phyloP scores from a whole-genome alignment of 2,888 invertebrate genomes.

The Amblyjoppa fuscipennis region DNA sequence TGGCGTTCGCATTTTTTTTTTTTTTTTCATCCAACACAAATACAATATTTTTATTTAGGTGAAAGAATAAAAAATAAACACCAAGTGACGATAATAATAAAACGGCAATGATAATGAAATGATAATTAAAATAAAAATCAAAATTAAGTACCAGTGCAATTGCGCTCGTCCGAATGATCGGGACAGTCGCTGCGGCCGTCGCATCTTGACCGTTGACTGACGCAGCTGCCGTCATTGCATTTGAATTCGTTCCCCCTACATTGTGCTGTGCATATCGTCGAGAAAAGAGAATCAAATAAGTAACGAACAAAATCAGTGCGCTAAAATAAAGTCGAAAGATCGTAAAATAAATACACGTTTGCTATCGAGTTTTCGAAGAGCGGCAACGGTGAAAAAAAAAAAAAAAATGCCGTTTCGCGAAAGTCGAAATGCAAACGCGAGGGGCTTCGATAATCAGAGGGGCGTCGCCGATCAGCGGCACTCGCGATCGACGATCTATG shows the following conservation, averaged over 20 bases:
- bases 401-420: constrained; percentile 6
- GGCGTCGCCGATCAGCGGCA: constrained; percentile 23
- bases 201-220: constrained; percentile 85
- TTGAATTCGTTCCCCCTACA: constrained; percentile 87
- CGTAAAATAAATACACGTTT: constrained; percentile 30
- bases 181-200: constrained; percentile 86
- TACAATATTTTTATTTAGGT: not conserved
- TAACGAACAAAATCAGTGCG: constrained; percentile 46
- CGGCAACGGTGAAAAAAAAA: not conserved
- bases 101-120: constrained; percentile 1
- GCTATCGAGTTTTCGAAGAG: constrained; percentile 25
- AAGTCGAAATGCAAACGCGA: constrained; percentile 21
- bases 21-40: not conserved
- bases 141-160: constrained; percentile 84
- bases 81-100: constrained; percentile 25
- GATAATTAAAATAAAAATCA: constrained; percentile 55
- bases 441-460: constrained; percentile 13
- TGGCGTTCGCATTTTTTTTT: not conserved
- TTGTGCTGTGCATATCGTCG: constrained; percentile 69
- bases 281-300: constrained; percentile 65
- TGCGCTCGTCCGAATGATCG: constrained; percentile 87
- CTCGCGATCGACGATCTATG: constrained; percentile 37
- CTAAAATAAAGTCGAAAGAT: constrained; percentile 38
- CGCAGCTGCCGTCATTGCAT: constrained; percentile 87
- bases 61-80: constrained; percentile 22